phyloP scores from a whole-genome alignment of 1,140 invertebrate species.

The Sminthurides bifidus region DNA sequence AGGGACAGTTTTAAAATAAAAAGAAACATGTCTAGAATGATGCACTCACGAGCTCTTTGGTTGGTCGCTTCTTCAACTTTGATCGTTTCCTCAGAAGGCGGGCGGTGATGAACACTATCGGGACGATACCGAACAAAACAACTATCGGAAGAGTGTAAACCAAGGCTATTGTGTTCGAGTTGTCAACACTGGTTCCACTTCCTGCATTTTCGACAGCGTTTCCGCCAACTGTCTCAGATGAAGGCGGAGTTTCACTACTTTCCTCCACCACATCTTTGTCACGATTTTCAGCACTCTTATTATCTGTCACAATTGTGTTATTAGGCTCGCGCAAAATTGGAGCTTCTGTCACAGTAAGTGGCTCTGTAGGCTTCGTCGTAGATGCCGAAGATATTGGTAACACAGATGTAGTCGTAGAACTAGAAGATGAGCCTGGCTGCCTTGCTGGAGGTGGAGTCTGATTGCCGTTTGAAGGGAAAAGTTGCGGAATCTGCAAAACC shows the following conservation, averaged over 20 bases:
- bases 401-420: not conserved
- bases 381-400: not conserved
- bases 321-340: too few species aligned
- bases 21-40: not conserved
- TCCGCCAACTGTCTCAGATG: not conserved
- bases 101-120: slow-evolving; percentile 28
- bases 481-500: too few species aligned
- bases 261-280: not conserved
- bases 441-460: too few species aligned
- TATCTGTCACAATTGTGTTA: not conserved
- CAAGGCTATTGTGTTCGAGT: slow-evolving; percentile 19
- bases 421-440: too few species aligned
- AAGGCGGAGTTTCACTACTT: not conserved
- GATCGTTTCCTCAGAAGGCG: slow-evolving; percentile 31
- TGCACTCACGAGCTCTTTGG: slow-evolving; percentile 26
- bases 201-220: not conserved
- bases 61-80: slow-evolving; percentile 26
- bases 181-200: not conserved
- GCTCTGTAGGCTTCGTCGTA: too few species aligned
- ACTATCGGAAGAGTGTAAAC: slow-evolving; percentile 33
- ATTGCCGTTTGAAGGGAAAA: too few species aligned
- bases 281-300: not conserved
- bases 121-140: slow-evolving; percentile 31
- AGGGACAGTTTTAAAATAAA: not conserved
- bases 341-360: too few species aligned